These are phyloP conservation scores for Trinectes maculatus DNA, from an alignment of 2,113 vertebrate species.

Conservation along the genomic window DNA sequence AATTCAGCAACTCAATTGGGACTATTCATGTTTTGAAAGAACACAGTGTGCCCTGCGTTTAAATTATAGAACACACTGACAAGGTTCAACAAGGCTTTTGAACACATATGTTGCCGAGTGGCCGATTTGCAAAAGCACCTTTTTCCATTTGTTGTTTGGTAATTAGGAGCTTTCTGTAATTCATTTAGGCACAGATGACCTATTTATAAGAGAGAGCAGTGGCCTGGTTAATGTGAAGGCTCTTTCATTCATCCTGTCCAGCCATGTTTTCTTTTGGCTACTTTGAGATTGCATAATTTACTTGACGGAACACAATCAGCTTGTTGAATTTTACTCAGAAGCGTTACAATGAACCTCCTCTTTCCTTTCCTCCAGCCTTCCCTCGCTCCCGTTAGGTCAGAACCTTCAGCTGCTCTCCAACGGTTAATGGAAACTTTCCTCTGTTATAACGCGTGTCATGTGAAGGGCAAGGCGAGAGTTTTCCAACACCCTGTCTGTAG, in stretches of 20 bases:
- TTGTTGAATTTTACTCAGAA: constrained; percentile 13
- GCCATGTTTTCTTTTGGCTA: constrained; percentile 21
- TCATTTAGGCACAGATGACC: constrained; percentile 22
- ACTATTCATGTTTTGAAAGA: constrained; percentile 30
- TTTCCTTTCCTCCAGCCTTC: constrained; percentile 10
- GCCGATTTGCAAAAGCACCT: background rate
- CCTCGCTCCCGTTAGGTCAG: constrained; percentile 16
- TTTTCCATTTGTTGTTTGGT: background rate
- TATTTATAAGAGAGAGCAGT: background rate
- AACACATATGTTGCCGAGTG: background rate
- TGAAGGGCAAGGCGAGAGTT: constrained; percentile 54
- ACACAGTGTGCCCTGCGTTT: constrained; percentile 28
- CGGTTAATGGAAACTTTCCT: constrained; percentile 64
- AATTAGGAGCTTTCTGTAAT: constrained; percentile 12
- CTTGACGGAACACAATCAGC: constrained; percentile 11
- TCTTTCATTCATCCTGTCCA: constrained; percentile 18
- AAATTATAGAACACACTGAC: constrained; percentile 36
- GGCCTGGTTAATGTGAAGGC: constrained; percentile 5
- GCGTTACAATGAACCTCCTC: background rate
- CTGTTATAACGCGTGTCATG: constrained; percentile 52
- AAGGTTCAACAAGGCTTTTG: constrained; percentile 23
- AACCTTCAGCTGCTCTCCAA: constrained; percentile 40
- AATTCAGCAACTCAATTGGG: constrained; percentile 29
- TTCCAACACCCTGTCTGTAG: constrained; percentile 48
- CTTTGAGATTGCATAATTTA: constrained; percentile 2